These are phyloP conservation scores for Nymphalis c-album DNA, from an alignment of 2,888 invertebrate genomes.

Conservation along the genomic window DNA sequence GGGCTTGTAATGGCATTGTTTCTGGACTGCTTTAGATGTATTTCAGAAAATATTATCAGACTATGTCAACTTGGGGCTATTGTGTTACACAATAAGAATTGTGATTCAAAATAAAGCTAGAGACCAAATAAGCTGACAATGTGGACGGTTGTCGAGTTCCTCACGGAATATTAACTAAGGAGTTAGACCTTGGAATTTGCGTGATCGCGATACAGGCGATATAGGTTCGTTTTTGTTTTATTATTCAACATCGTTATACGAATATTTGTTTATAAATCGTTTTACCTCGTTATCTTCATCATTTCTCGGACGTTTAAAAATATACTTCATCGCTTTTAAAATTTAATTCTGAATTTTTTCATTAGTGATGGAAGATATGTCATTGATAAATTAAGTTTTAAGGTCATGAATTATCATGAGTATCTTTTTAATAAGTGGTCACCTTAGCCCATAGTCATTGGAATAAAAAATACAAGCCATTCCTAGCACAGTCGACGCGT, in stretches of 20 bases:
- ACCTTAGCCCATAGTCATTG: too few relatives aligned
- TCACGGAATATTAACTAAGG: constrained; percentile 63
- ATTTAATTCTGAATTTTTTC: too few relatives aligned
- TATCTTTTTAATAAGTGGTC: too few relatives aligned
- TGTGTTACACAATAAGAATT: constrained; percentile 67
- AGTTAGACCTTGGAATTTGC: constrained; percentile 54
- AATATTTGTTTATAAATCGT: neutral
- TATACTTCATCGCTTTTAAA: too few relatives aligned
- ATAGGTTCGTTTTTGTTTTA: constrained; percentile 32
- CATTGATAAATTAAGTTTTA: too few relatives aligned
- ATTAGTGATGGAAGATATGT: too few relatives aligned
- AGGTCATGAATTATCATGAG: too few relatives aligned
- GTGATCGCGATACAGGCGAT: constrained; percentile 58
- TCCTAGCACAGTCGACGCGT: too few relatives aligned
- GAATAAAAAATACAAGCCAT: too few relatives aligned
- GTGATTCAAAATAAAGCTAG: constrained; percentile 65
- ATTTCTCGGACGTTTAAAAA: too few relatives aligned
- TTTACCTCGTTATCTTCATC: neutral
- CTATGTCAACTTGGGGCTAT: constrained; percentile 45
- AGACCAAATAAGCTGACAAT: constrained; percentile 67
- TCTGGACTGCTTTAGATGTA: neutral
- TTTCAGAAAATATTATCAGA: constrained; percentile 21
- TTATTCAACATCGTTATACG: constrained; percentile 8
- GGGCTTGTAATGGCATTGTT: constrained; percentile 16
- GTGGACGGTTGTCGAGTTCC: constrained; percentile 47